Base-by-base conservation (phyloP, 2,797 vertebrate genomes). In the Dryobates pubescens region DNA sequence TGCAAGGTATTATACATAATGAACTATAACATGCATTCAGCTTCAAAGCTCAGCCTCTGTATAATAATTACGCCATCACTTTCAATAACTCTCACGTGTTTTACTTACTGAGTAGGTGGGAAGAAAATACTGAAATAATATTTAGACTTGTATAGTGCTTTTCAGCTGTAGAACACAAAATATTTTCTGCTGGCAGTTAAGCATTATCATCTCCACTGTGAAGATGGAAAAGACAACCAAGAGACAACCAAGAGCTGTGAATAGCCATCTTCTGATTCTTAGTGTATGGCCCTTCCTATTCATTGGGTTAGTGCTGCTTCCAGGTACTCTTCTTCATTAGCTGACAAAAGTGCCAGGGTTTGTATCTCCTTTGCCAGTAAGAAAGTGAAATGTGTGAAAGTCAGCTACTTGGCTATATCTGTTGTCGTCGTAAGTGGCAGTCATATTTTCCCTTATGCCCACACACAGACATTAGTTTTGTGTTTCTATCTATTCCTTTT, bases 61-160 rank as follows among this genome's bases (percentile, higher is more conserved):
- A 29, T 73, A 84, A 73, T 80, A 93, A 90, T 88, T 94, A 94
- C 88, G 61, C 76, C 72, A 94, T 94, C 45, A 9, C 51, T 95
- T 94, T 71, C 82, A 32, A 13, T 82, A 91, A 61, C 24, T 76
- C 82, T 89, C 53, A 79, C 45, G 16, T 74, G 77, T 82, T 90
- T 91, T 90, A 84, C 72, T 86, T 71, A 68, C 53, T 71, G 91
- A 88, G 88, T 94, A 78, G 71, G 94, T 79, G 65, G 82, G 56
- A 85, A 69, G 72, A 88, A 85, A 47, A 85, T 72, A 67, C 72
- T 80, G 75, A 91, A 94, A 94, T 82, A 96, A 93, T 93, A 90
- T 95, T 96, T 95, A 95, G 86, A 92, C 90, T 93, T 88, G 41
- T 1, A 51, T 30, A 41, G 51, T 69, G 58, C 32, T 88, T 88